phyloP scores from a whole-genome alignment of 2,797 vertebrate genomes.

The Cossypha heuglini region DNA sequence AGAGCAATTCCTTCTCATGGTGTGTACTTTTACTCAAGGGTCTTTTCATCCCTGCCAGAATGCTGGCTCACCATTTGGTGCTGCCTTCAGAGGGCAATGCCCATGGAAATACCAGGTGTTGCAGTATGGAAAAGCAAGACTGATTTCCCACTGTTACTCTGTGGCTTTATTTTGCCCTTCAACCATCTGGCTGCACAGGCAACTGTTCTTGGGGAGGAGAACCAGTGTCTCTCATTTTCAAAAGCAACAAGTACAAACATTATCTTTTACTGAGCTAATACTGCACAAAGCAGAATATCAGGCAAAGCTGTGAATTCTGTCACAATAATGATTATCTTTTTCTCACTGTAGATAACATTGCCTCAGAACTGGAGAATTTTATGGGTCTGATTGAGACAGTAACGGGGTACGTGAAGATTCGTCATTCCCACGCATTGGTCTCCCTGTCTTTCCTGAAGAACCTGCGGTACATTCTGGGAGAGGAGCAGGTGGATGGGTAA shows the following conservation, averaged over 20 bases:
- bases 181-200: neutral
- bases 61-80: conserved; percentile 1
- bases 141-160: conserved; percentile 8
- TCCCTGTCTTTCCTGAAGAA: conserved; percentile 96
- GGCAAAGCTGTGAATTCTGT: neutral
- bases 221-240: neutral
- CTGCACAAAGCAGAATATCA: neutral
- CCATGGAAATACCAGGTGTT: conserved; percentile 12
- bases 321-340: neutral
- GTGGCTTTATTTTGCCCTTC: conserved; percentile 26
- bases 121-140: neutral
- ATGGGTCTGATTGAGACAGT: conserved; percentile 97
- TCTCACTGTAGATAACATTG: conserved; percentile 86
- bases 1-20: neutral
- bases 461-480: conserved; percentile 90
- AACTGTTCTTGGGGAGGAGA: neutral
- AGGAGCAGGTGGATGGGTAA: conserved; percentile 91
- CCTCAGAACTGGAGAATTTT: conserved; percentile 95
- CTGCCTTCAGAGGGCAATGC: neutral
- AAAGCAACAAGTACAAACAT: neutral
- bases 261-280: neutral
- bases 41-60: neutral
- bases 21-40: neutral
- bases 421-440: conserved; percentile 91
- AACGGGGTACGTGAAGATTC: conserved; percentile 94